Evolutionary conservation across 2,113 vertebrate genomes (phyloP).

Genomic region (Apaloderma vittatum): DNA sequence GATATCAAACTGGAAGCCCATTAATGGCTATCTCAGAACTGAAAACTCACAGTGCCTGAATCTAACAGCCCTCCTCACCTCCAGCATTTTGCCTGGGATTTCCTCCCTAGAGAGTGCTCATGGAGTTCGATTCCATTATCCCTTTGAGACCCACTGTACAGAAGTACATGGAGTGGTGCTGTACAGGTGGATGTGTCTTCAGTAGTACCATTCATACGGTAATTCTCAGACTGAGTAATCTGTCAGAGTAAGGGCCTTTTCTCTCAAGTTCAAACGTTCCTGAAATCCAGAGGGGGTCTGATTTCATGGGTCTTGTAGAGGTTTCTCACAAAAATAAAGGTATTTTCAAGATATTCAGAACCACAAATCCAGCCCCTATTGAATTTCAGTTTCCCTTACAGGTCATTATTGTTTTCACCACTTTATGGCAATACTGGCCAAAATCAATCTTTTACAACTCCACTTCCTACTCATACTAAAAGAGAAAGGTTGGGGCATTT

Average conservation of each 20-base stretch:
- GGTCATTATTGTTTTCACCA: conserved; percentile 48
- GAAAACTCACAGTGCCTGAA: neutral
- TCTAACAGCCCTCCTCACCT: neutral
- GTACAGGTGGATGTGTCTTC: neutral
- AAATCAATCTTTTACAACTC: conserved; percentile 61
- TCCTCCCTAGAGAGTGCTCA: neutral
- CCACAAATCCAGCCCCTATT: neutral
- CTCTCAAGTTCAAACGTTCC: neutral
- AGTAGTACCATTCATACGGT: neutral
- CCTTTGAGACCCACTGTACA: neutral
- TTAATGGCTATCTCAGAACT: neutral
- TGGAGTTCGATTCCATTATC: neutral
- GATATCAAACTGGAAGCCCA: neutral
- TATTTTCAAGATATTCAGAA: conserved; percentile 44
- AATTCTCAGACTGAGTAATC: neutral
- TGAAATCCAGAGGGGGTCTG: neutral
- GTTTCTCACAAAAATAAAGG: conserved; percentile 39
- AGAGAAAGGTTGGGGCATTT: conserved; percentile 51
- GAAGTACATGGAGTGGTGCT: neutral
- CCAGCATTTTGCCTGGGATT: neutral
- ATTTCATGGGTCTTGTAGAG: neutral
- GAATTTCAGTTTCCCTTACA: conserved; percentile 40
- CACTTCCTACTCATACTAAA: conserved; percentile 41
- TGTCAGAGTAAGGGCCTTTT: neutral
- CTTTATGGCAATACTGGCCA: neutral